phyloP scores from a whole-genome alignment of 2,113 vertebrate species.

The Seriola quinqueradiata region DNA sequence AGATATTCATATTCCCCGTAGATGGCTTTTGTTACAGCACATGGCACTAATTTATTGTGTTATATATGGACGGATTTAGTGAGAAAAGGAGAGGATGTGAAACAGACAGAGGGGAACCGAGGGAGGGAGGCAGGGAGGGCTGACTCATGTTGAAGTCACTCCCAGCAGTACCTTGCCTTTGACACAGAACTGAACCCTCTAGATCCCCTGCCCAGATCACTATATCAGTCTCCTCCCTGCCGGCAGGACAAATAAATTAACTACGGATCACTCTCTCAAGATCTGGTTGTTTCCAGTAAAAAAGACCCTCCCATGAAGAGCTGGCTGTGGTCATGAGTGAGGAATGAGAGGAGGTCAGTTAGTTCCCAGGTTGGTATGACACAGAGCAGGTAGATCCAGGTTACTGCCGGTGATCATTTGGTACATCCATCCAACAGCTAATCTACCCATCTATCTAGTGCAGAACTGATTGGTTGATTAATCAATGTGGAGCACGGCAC shows the following conservation, averaged over 20 bases:
- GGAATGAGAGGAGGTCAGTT: constrained; percentile 53
- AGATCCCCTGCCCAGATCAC: constrained; percentile 60
- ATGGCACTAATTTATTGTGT: constrained; percentile 52
- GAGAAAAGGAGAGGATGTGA: constrained; percentile 52
- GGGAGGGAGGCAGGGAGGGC: constrained; percentile 51
- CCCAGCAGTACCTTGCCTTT: constrained; percentile 72
- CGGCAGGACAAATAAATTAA: constrained; percentile 74
- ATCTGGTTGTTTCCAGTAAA: constrained; percentile 63
- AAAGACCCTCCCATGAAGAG: constrained; percentile 62
- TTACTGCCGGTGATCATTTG: not conserved
- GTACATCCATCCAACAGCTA: not conserved
- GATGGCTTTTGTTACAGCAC: constrained; percentile 60
- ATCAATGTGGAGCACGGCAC: not conserved
- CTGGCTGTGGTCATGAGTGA: constrained; percentile 54
- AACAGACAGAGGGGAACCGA: constrained; percentile 58
- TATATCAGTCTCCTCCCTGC: constrained; percentile 72
- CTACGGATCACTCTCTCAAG: constrained; percentile 61
- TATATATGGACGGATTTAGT: constrained; percentile 32
- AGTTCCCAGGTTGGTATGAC: constrained; percentile 7
- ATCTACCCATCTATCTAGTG: not conserved
- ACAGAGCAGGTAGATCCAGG: constrained; percentile 1
- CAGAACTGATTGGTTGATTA: not conserved
- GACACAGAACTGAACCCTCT: constrained; percentile 70
- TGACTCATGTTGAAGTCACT: constrained; percentile 72
- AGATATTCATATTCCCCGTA: constrained; percentile 53